A percentile compares a stretch with the other conserved stretches of the same genome.
phyloP scores from a whole-genome alignment of 2,113 vertebrate genomes.

The Electrona antarctica region DNA sequence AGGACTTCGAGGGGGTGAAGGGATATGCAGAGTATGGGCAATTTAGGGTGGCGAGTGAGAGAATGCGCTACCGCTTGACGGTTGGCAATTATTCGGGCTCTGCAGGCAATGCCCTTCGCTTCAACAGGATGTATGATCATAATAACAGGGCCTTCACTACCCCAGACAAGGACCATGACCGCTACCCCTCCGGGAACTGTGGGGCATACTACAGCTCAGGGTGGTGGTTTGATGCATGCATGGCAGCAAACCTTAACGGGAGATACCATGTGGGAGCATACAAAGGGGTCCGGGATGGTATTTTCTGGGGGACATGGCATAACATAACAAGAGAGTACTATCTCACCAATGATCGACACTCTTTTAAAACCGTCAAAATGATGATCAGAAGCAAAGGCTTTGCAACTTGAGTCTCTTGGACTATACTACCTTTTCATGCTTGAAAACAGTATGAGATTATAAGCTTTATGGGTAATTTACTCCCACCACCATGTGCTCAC shows the following conservation, averaged over 20 bases:
- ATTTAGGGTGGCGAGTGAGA: slow-evolving; percentile 91
- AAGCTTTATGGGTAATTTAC: not conserved
- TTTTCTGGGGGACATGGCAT: slow-evolving; percentile 96
- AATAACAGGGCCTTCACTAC: slow-evolving; percentile 92
- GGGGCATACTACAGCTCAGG: slow-evolving; percentile 93
- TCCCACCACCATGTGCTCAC: slow-evolving; percentile 22
- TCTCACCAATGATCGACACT: slow-evolving; percentile 82
- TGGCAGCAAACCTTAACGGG: slow-evolving; percentile 96
- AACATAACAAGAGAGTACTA: slow-evolving; percentile 76
- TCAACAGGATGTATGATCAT: slow-evolving; percentile 85
- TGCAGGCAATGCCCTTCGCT: slow-evolving; percentile 83
- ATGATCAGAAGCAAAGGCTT: slow-evolving; percentile 92
- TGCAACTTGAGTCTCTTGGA: slow-evolving; percentile 55
- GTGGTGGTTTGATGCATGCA: slow-evolving; percentile 97
- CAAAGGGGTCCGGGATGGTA: slow-evolving; percentile 92
- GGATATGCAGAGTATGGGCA: slow-evolving; percentile 86
- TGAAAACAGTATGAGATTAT: not conserved
- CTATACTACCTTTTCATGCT: not conserved
- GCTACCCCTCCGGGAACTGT: slow-evolving; percentile 91
- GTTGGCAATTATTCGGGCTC: slow-evolving; percentile 80
- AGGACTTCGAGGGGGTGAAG: slow-evolving; percentile 84
- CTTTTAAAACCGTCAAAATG: slow-evolving; percentile 89
- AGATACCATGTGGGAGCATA: slow-evolving; percentile 90
- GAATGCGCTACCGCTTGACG: slow-evolving; percentile 85
- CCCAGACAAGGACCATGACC: slow-evolving; percentile 90